Conservation (phyloP, 2,888 invertebrate species). For the Drosophila emarginata region DNA sequence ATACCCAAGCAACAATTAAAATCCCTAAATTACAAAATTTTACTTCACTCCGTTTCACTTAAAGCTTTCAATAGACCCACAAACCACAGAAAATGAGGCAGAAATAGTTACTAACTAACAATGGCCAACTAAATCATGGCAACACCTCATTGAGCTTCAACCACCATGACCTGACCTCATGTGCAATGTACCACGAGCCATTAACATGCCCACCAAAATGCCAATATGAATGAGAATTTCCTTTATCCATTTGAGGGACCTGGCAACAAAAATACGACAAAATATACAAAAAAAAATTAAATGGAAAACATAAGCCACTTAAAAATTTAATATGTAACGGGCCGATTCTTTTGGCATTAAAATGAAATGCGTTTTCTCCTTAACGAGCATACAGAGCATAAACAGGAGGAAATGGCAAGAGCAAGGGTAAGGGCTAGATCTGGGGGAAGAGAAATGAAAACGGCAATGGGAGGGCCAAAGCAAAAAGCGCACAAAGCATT, state of each 20-base stretch:
- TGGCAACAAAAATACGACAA: background rate
- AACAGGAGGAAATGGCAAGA: conserved; percentile 23
- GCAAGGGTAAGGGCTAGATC: background rate
- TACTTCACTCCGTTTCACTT: background rate
- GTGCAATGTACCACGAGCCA: conserved; percentile 62
- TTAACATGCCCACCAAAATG: conserved; percentile 47
- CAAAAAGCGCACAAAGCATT: conserved; percentile 49
- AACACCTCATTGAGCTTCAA: conserved; percentile 70
- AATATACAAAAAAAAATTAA: conserved; percentile 11
- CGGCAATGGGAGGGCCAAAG: background rate
- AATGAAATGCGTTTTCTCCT: conserved; percentile 43
- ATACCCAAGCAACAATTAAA: background rate
- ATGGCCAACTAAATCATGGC: conserved; percentile 59
- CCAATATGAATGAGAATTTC: conserved; percentile 20
- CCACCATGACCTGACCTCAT: conserved; percentile 56
- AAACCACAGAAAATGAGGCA: background rate
- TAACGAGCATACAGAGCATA: conserved; percentile 61
- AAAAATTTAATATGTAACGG: conserved; percentile 63
- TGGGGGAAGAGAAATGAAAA: background rate
- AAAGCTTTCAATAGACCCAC: background rate
- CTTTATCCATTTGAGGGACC: background rate
- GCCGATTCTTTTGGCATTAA: conserved; percentile 56
- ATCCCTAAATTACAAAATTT: background rate
- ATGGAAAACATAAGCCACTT: conserved; percentile 43
- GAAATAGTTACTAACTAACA: conserved; percentile 8